These are phyloP conservation scores for Cygnus atratus DNA, from an alignment of 2,113 vertebrate genomes.

Conservation along the genomic window DNA sequence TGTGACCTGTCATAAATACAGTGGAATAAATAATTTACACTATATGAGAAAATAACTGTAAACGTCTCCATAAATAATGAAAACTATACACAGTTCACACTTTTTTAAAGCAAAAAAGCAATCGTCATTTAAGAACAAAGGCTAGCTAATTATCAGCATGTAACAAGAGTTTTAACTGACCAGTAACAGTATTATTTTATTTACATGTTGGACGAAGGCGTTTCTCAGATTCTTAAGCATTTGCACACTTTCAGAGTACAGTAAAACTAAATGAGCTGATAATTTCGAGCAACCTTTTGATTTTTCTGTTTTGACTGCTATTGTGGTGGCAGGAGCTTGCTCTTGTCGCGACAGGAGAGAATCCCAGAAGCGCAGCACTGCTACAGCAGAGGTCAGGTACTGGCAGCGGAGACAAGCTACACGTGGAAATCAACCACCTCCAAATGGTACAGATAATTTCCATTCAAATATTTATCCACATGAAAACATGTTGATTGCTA, in stretches of 20 bases:
- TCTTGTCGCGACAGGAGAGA: neutral
- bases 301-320: neutral
- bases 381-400: constrained; percentile 5
- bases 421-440: neutral
- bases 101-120: neutral
- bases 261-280: neutral
- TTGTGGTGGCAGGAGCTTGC: neutral
- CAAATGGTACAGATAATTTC: neutral
- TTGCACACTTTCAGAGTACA: neutral
- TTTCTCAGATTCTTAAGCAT: neutral
- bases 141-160: constrained; percentile 2
- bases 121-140: neutral
- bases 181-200: constrained; percentile 21
- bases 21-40: constrained; percentile 27
- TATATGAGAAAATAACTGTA: neutral
- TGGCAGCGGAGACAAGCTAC: neutral
- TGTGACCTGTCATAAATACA: constrained; percentile 12
- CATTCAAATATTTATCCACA: neutral
- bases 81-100: neutral
- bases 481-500: neutral
- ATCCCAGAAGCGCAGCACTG: constrained; percentile 18
- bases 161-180: neutral
- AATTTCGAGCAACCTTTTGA: neutral
- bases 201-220: constrained; percentile 7
- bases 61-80: constrained; percentile 26